Conservation (phyloP, 2,888 invertebrate genomes). For the Agonum fuliginosum region DNA sequence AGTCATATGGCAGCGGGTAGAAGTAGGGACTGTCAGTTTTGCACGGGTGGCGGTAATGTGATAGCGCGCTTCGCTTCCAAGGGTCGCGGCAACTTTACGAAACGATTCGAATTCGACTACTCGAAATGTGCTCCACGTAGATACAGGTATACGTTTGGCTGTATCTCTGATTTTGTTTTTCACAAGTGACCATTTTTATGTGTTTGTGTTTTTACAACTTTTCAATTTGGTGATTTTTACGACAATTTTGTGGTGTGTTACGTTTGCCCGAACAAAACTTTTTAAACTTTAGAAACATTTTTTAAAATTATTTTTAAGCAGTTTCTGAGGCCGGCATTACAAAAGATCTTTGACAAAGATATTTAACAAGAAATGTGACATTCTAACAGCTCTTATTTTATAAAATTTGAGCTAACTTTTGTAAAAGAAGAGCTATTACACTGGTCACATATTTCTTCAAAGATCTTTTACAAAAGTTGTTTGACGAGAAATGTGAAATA, state of each 20-base stretch:
- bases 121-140: slow-evolving; percentile 45
- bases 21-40: slow-evolving; percentile 62
- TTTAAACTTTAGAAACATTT: no score
- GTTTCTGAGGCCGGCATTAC: no score
- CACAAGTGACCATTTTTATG: neutral
- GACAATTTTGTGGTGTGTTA: neutral
- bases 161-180: slow-evolving; percentile 13
- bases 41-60: slow-evolving; percentile 57
- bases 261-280: no score
- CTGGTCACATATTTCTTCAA: no score
- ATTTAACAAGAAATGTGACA: no score
- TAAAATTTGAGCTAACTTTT: no score
- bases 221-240: neutral
- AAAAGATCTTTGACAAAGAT: no score
- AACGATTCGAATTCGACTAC: slow-evolving; percentile 14
- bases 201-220: neutral
- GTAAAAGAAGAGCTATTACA: no score
- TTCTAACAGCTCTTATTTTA: no score
- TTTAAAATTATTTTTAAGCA: neutral
- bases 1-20: slow-evolving; percentile 49
- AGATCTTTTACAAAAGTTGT: no score
- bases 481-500: no score
- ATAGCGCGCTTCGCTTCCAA: slow-evolving; percentile 34
- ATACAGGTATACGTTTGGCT: slow-evolving; percentile 15
- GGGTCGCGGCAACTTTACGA: slow-evolving; percentile 19